phyloP scores from a whole-genome alignment of 2,113 vertebrate genomes.

The Cacatua alba region DNA sequence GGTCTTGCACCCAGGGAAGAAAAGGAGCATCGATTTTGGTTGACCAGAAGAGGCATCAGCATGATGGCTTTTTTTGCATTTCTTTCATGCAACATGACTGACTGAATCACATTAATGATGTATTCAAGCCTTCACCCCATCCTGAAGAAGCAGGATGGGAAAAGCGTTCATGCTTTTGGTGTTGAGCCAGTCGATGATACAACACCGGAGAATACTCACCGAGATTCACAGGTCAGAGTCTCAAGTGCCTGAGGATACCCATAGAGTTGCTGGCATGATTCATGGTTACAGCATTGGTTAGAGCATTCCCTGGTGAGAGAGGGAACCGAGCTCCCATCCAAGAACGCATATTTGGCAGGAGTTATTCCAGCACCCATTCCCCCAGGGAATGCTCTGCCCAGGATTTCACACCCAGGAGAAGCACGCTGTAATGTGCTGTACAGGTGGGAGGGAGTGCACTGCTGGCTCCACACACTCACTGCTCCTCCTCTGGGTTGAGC shows the following conservation, averaged over 20 bases:
- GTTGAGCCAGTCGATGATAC: neutral
- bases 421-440: neutral
- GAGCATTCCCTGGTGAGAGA: neutral
- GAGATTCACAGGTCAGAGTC: neutral
- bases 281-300: neutral
- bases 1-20: fast-evolving
- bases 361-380: fast-evolving
- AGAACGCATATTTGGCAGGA: fast-evolving
- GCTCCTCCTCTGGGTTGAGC: fast-evolving
- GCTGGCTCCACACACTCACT: fast-evolving
- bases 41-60: neutral
- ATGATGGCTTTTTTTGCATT: neutral
- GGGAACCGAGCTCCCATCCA: neutral
- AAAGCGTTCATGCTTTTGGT: fast-evolving
- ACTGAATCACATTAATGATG: neutral
- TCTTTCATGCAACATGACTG: fast-evolving
- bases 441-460: fast-evolving
- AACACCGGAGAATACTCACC: neutral
- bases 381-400: neutral
- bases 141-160: neutral
- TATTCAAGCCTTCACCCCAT: neutral
- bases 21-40: fast-evolving
- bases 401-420: neutral
- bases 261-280: neutral
- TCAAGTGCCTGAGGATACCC: neutral